phyloP scores from a whole-genome alignment of 1,140 invertebrate genomes.

The Phymorhynchus buccinoides region DNA sequence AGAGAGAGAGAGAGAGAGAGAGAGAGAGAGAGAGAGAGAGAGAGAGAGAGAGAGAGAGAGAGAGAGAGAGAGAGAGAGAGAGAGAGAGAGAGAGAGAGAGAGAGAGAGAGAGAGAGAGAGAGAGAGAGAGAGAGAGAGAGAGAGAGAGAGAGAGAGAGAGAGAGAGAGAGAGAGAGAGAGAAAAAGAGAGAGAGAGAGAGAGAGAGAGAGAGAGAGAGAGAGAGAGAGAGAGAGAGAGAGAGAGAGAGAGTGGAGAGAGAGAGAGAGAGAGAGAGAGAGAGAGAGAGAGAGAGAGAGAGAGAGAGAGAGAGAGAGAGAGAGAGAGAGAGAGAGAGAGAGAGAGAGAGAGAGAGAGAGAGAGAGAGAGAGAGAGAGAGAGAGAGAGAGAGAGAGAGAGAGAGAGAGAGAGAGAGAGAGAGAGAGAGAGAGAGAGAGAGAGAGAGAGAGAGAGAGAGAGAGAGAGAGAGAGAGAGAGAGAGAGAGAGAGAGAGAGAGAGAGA shows the following conservation, averaged over 20 bases:
- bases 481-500: neutral
- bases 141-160: no score
- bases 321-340: constrained; percentile 6
- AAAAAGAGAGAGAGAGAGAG: neutral
- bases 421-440: neutral
- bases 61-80: no score
- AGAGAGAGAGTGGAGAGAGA: neutral
- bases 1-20: no score
- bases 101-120: no score
- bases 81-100: no score
- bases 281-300: neutral
- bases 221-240: neutral
- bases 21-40: no score
- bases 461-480: no score
- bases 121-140: no score
- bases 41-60: no score
- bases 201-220: neutral
- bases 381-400: constrained; percentile 26
- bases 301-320: neutral
- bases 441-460: neutral
- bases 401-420: constrained; percentile 30
- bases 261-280: neutral
- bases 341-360: constrained; percentile 1
- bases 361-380: constrained; percentile 15
- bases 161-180: no score